Conservation (phyloP, 2,797 vertebrate genomes). For the Tarsius wallacei region DNA sequence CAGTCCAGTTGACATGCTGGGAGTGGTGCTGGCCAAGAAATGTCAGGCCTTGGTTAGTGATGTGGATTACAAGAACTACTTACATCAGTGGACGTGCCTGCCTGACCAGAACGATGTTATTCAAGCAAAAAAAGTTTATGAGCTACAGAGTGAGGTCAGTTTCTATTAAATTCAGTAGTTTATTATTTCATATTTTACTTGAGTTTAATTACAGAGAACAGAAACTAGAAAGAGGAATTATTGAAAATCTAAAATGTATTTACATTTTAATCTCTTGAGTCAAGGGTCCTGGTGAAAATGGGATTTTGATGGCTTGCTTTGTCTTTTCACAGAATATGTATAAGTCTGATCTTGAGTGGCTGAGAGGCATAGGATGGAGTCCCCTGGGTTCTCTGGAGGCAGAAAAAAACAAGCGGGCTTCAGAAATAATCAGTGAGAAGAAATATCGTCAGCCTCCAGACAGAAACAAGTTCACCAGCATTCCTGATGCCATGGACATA, state of each 20-base stretch:
- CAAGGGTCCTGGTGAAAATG: not conserved
- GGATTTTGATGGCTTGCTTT: slow-evolving; percentile 59
- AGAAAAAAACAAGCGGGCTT: slow-evolving; percentile 94
- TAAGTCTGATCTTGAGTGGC: slow-evolving; percentile 93
- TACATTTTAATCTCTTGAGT: not conserved
- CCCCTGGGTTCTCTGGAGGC: slow-evolving; percentile 94
- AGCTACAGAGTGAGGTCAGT: slow-evolving; percentile 95
- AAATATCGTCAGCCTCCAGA: slow-evolving; percentile 95
- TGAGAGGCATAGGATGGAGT: slow-evolving; percentile 94
- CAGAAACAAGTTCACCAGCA: slow-evolving; percentile 93
- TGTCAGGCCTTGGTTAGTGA: slow-evolving; percentile 94
- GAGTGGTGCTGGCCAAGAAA: slow-evolving; percentile 93
- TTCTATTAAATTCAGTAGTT: not conserved
- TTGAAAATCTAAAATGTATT: slow-evolving; percentile 21
- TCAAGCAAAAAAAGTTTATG: slow-evolving; percentile 93
- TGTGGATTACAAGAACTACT: slow-evolving; percentile 91
- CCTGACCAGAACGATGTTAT: slow-evolving; percentile 94
- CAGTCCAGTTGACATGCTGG: slow-evolving; percentile 96
- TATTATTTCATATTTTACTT: not conserved
- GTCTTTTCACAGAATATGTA: slow-evolving; percentile 92
- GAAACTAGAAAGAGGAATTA: slow-evolving; percentile 40
- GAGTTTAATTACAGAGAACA: not conserved
- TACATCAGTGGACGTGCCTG: slow-evolving; percentile 95
- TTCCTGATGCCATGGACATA: slow-evolving; percentile 96
- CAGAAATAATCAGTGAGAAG: slow-evolving; percentile 94